A percentile compares a stretch with the other conserved stretches of the same genome.
These are phyloP conservation scores for Lucilia sericata DNA, from an alignment of 1,140 invertebrate genomes.

Conservation along the genomic window DNA sequence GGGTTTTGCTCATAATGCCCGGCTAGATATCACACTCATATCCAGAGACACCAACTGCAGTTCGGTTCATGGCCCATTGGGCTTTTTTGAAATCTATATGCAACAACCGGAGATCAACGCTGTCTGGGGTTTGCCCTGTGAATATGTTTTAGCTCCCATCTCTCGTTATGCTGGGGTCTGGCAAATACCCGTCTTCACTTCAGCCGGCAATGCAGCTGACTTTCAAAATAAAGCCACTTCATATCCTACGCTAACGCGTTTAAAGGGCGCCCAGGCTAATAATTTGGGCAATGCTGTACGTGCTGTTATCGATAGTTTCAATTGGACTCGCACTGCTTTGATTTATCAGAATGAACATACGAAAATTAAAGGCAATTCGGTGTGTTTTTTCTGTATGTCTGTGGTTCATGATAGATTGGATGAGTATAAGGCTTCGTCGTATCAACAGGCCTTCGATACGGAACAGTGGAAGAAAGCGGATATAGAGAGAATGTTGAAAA, in stretches of 20 bases:
- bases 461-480: slow-evolving; percentile 69
- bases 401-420: slow-evolving; percentile 72
- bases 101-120: slow-evolving; percentile 74
- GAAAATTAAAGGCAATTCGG: slow-evolving; percentile 73
- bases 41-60: slow-evolving; percentile 84
- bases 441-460: slow-evolving; percentile 74
- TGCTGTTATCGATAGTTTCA: slow-evolving; percentile 75
- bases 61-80: slow-evolving; percentile 80
- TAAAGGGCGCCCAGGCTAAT: slow-evolving; percentile 83
- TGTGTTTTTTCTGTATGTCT: slow-evolving; percentile 78
- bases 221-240: slow-evolving; percentile 68
- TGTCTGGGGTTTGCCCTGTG: slow-evolving; percentile 91
- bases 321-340: slow-evolving; percentile 77
- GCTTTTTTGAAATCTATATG: slow-evolving; percentile 81
- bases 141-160: slow-evolving; percentile 91
- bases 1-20: slow-evolving; percentile 71
- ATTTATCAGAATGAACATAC: slow-evolving; percentile 77
- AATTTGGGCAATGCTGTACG: slow-evolving; percentile 79
- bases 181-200: slow-evolving; percentile 88
- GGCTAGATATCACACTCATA: slow-evolving; percentile 76
- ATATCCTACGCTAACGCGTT: slow-evolving; percentile 84
- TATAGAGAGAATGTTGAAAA: slow-evolving; percentile 74
- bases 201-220: slow-evolving; percentile 84
- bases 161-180: slow-evolving; percentile 88
- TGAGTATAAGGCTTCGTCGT: slow-evolving; percentile 64